Evolutionary conservation across 2,888 invertebrate genomes (phyloP).

Genomic region (Salpingus planirostris): DNA sequence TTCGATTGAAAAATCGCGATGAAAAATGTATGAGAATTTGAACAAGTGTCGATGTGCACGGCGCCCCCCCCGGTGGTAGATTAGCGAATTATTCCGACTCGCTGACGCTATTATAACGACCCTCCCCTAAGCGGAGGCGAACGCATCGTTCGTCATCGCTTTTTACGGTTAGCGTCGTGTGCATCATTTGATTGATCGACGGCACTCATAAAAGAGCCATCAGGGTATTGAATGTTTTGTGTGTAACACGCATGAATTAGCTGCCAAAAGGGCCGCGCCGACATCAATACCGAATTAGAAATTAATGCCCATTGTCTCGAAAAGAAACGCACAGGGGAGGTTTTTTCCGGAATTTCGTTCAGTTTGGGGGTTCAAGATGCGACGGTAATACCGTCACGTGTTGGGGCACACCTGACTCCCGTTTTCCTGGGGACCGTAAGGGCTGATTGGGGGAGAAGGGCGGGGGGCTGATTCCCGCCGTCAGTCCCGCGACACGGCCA

Average conservation of each 20-base stretch:
- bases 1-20: conserved; percentile 12
- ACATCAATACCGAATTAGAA: conserved; percentile 31
- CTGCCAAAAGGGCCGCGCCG: conserved; percentile 31
- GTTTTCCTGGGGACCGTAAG: too few relatives aligned
- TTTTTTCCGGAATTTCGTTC: too few relatives aligned
- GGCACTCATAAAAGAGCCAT: conserved; percentile 34
- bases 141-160: conserved; percentile 13
- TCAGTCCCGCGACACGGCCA: conserved; percentile 37
- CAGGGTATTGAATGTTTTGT: conserved; percentile 36
- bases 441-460: conserved; percentile 11
- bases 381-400: too few relatives aligned
- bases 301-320: conserved; percentile 31
- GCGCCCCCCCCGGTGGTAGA: conserved; percentile 30
- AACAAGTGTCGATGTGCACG: conserved; percentile 32
- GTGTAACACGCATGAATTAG: conserved; percentile 32
- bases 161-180: conserved; percentile 3
- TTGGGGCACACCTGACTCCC: too few relatives aligned
- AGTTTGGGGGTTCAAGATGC: too few relatives aligned
- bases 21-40: conserved; percentile 32
- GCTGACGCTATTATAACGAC: conserved; percentile 33
- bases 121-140: conserved; percentile 19
- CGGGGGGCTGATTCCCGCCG: conserved; percentile 31
- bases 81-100: conserved; percentile 40
- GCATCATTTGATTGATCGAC: conserved; percentile 33
- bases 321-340: conserved; percentile 23